phyloP scores from a whole-genome alignment of 2,797 vertebrate species.

The Cuniculus paca region DNA sequence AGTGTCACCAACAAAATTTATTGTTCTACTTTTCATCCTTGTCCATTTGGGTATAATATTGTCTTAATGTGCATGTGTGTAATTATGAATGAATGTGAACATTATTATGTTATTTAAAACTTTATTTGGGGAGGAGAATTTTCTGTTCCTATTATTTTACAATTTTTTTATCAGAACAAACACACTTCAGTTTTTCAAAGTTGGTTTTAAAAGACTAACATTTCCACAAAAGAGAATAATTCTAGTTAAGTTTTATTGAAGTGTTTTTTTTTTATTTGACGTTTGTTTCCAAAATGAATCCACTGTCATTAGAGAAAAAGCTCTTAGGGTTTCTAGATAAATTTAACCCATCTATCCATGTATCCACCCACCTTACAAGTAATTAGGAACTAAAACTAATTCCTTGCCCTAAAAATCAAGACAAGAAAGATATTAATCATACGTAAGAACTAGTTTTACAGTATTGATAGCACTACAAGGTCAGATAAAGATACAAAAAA shows the following conservation, averaged over 20 bases:
- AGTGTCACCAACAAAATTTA: not conserved
- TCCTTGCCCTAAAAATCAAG: not conserved
- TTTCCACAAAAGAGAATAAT: not conserved
- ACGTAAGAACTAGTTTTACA: not conserved
- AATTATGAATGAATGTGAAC: not conserved
- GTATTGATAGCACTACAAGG: not conserved
- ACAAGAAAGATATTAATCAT: not conserved
- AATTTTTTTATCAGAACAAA: not conserved
- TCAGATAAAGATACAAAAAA: not conserved
- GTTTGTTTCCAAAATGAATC: not conserved
- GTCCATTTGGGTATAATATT: not conserved
- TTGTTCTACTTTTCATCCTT: not conserved
- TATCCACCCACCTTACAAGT: not conserved
- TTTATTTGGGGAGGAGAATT: not conserved
- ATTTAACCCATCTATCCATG: not conserved
- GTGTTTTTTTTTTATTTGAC: not conserved
- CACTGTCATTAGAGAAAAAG: not conserved
- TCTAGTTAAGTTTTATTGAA: not conserved
- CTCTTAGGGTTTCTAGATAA: not conserved
- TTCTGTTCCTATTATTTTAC: not conserved
- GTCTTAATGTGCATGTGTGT: slow-evolving; percentile 1
- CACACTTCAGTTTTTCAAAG: not conserved
- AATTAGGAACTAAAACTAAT: not conserved
- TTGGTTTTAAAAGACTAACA: not conserved
- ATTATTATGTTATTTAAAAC: not conserved